Conservation (phyloP, 2,113 vertebrate species). For the Eudyptes chrysolophus region DNA sequence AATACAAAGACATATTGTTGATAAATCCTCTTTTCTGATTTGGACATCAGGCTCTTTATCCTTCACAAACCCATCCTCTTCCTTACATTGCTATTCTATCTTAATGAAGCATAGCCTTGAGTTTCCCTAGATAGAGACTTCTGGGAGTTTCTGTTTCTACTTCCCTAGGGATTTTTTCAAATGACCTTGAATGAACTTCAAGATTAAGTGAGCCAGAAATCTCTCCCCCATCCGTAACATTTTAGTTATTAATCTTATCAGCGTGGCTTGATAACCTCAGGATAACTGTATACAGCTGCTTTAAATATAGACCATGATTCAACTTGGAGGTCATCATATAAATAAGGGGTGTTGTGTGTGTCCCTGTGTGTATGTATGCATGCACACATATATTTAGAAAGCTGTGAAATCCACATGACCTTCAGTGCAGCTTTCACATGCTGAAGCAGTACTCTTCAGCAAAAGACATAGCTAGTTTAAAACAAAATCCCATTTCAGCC, state of each 20-base stretch:
- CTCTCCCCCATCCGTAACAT: not conserved
- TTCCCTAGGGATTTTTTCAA: not conserved
- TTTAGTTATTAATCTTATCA: not conserved
- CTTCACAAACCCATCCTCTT: not conserved
- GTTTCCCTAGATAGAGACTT: not conserved
- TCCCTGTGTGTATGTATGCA: too few species aligned
- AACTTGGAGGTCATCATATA: not conserved
- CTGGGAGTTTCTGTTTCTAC: not conserved
- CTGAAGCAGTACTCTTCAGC: not conserved
- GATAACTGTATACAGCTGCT: not conserved
- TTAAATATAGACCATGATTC: not conserved
- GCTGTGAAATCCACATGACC: not conserved
- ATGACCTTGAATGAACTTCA: conserved; percentile 21
- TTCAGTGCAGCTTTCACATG: not conserved
- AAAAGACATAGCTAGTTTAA: not conserved
- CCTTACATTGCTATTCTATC: not conserved
- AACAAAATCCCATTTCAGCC: not conserved
- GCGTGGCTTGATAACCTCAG: not conserved
- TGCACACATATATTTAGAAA: not conserved
- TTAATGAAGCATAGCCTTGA: not conserved
- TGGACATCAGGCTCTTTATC: not conserved
- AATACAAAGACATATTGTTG: not conserved
- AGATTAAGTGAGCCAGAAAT: not conserved
- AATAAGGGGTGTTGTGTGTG: not conserved
- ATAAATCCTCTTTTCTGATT: not conserved